phyloP scores from a whole-genome alignment of 2,888 invertebrate species.

The Drosophila trichaetosa region DNA sequence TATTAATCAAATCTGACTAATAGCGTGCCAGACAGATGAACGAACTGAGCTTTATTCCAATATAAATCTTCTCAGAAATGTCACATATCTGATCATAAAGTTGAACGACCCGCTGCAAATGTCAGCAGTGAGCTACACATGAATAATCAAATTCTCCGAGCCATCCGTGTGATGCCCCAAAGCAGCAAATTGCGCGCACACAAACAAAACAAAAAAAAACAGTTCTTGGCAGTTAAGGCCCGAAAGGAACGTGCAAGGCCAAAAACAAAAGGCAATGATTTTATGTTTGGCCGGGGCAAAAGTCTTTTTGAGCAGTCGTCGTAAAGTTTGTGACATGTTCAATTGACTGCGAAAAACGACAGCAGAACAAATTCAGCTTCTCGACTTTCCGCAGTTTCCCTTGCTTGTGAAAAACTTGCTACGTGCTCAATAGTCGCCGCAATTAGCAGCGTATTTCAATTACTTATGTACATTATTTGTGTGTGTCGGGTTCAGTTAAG shows the following conservation, averaged over 20 bases:
- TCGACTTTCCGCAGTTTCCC: background rate
- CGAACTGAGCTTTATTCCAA: background rate
- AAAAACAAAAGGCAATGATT: slow-evolving; percentile 29
- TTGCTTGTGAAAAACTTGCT: slow-evolving; percentile 17
- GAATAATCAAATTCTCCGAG: slow-evolving; percentile 62
- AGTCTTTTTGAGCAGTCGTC: slow-evolving; percentile 23
- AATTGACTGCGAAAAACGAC: slow-evolving; percentile 68
- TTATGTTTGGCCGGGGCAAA: too few relatives aligned
- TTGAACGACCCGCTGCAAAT: background rate
- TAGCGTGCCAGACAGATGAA: background rate
- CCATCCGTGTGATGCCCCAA: slow-evolving; percentile 12
- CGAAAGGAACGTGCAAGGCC: slow-evolving; percentile 6
- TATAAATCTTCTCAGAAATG: background rate
- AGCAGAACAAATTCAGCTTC: slow-evolving; percentile 12
- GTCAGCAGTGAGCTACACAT: slow-evolving; percentile 46
- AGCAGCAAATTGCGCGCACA: slow-evolving; percentile 43
- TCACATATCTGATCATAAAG: background rate
- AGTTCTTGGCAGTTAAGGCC: slow-evolving; percentile 8
- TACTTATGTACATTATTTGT: slow-evolving; percentile 18
- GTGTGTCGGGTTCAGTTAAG: background rate
- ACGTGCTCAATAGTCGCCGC: slow-evolving; percentile 38
- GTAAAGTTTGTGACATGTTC: slow-evolving; percentile 57
- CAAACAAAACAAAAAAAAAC: slow-evolving; percentile 21
- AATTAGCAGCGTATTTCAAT: slow-evolving; percentile 60
- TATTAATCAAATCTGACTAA: background rate